Base-by-base conservation (phyloP, 2,797 vertebrate species). In the Chrosomus eos region DNA sequence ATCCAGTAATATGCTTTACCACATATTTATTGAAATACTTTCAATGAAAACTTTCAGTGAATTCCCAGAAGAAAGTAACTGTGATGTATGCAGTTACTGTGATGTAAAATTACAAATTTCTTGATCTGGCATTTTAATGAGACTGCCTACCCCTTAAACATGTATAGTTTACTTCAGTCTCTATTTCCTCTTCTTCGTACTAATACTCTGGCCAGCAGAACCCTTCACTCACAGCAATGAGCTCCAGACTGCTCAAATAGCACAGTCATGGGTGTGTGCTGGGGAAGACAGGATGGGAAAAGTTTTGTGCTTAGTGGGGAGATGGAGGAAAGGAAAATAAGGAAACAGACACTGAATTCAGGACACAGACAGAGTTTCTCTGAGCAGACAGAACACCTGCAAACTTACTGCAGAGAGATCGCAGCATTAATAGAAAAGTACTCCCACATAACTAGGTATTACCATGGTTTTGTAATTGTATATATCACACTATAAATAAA, bases 261-360 rank as follows among this genome's bases (percentile, higher is more conserved):
- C 51, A 58, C 23, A 0, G 7, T n/a, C n/a, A n/a, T 81, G 51
- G n/a, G 36, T 72, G 53, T 5, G 23, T 60, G 51, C 36, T 81
- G 18, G 11, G 9, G n/a, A 58, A 81, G 67, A 31, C n/a, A 72
- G 36, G 10, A n/a, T 58, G n/a, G 51, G 6, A 23, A 53, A 23
- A 31, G 31, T 53, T 66, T 75, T 66, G 31, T 66, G 21, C 19
- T 74, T 74, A 66, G 81, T 82, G 81, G 58, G 51, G 40, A 74
- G 53, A 19, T 36, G 5, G 38, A 72, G 21, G 40, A 74, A 74
- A 75, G 7, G 11, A 26, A 48, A 73, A 23, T 62, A 16, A 82
- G 81, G 40, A 74, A 26, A 38, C 21, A 82, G 81, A 40, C 81
- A 82, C 13, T 66, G 43, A 74, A 82, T 72, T 72, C 7, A 71